These are phyloP conservation scores for Agelastica alni DNA, from an alignment of 2,888 invertebrate genomes.

Conservation along the genomic window DNA sequence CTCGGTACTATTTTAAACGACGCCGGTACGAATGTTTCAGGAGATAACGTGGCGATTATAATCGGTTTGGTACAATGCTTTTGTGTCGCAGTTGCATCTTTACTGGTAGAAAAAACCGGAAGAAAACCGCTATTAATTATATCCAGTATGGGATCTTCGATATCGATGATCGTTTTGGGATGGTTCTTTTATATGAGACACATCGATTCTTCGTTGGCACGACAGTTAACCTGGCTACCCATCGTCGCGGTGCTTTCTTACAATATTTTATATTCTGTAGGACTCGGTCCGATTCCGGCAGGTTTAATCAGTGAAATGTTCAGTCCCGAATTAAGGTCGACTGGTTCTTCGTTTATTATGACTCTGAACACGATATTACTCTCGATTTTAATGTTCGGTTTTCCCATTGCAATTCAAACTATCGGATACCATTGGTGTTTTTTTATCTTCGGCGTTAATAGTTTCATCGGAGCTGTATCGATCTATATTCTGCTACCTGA, in stretches of 20 bases:
- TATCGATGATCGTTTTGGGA: slow-evolving; percentile 62
- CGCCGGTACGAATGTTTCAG: slow-evolving; percentile 9
- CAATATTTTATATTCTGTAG: slow-evolving; percentile 70
- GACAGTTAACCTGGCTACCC: slow-evolving; percentile 67
- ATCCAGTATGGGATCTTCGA: slow-evolving; percentile 66
- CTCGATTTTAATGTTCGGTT: neutral
- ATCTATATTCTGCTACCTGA: slow-evolving; percentile 9
- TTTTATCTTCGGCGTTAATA: neutral
- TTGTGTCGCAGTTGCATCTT: slow-evolving; percentile 68
- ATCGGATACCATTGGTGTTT: slow-evolving; percentile 4
- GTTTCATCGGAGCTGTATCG: neutral
- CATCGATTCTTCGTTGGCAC: slow-evolving; percentile 33
- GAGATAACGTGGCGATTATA: slow-evolving; percentile 3
- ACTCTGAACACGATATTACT: slow-evolving; percentile 18
- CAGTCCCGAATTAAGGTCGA: slow-evolving; percentile 72
- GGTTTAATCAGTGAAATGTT: slow-evolving; percentile 81
- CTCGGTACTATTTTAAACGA: slow-evolving; percentile 8
- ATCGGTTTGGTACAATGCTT: slow-evolving; percentile 62
- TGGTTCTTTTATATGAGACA: slow-evolving; percentile 66
- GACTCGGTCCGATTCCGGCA: slow-evolving; percentile 77
- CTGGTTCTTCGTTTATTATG: slow-evolving; percentile 54
- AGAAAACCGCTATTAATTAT: slow-evolving; percentile 69
- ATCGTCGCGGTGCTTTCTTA: slow-evolving; percentile 70
- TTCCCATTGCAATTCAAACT: slow-evolving; percentile 17
- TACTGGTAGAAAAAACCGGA: slow-evolving; percentile 76